Evolutionary conservation across 2,113 vertebrate species (phyloP).

Genomic region (Papio anubis): DNA sequence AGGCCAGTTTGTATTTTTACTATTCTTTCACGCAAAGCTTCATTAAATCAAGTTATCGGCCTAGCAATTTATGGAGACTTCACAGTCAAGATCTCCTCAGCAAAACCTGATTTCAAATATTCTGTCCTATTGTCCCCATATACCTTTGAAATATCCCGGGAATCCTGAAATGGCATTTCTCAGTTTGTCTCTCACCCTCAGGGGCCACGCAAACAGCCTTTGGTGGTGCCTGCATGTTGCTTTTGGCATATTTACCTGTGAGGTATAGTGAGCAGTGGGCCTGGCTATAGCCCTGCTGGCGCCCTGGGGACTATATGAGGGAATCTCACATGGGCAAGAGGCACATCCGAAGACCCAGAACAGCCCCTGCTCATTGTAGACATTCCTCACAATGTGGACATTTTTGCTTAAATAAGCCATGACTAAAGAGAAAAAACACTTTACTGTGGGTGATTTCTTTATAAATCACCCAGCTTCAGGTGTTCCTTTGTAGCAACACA

Average conservation of each 20-base stretch:
- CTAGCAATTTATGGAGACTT: neutral
- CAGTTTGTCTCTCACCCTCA: too few relatives aligned
- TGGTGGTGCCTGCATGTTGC: neutral
- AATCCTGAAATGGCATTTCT: neutral
- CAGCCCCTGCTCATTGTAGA: neutral
- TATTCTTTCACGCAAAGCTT: neutral
- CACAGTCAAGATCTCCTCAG: neutral
- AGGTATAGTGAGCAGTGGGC: neutral
- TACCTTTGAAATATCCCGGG: neutral
- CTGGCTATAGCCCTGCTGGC: neutral
- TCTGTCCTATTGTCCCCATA: neutral
- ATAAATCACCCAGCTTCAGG: neutral
- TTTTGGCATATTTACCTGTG: neutral
- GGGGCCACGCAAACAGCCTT: neutral
- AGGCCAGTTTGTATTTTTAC: neutral
- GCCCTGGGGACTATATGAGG: neutral
- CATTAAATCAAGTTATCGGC: neutral
- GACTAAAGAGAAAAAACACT: neutral
- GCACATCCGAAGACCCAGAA: neutral
- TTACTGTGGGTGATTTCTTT: neutral
- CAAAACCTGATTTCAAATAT: neutral
- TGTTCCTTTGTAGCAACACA: neutral
- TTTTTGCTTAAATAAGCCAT: neutral
- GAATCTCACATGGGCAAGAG: neutral
- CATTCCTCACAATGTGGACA: neutral